A percentile compares a stretch with the other conserved stretches of the same genome.
phyloP scores from a whole-genome alignment of 2,888 invertebrate genomes.

The Cephalotes varians region DNA sequence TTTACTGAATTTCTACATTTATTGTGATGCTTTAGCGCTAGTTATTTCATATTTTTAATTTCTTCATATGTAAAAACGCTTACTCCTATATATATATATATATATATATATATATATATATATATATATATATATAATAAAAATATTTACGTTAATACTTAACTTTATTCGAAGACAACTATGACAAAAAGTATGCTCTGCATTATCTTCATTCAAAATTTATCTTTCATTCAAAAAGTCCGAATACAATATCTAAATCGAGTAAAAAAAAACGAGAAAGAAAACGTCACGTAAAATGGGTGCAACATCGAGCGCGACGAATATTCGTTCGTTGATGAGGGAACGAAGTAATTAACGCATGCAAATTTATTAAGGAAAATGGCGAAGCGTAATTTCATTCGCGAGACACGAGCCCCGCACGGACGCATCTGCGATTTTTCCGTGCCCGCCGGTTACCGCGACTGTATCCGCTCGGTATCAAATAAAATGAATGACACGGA shows the following conservation, averaged over 20 bases:
- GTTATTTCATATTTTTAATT: background rate
- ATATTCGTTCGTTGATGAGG: background rate
- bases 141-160: background rate
- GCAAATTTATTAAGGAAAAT: constrained; percentile 57
- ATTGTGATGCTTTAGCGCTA: background rate
- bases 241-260: background rate
- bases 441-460: constrained; percentile 31
- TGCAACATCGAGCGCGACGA: background rate
- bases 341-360: constrained; percentile 58
- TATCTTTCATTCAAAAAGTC: background rate
- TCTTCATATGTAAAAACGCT: background rate
- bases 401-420: constrained; percentile 7
- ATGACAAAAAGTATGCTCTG: background rate
- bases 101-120: too few species aligned
- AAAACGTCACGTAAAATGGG: background rate
- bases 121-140: background rate
- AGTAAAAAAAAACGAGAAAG: background rate
- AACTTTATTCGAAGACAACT: background rate
- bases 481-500: constrained; percentile 82
- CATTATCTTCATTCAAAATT: too few species aligned
- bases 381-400: constrained; percentile 38
- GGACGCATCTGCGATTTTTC: constrained; percentile 45
- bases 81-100: background rate
- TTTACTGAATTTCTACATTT: background rate
- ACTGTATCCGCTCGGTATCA: constrained; percentile 62